Base-by-base conservation (phyloP, 53 echinoderm and acorn worm genomes). In the Luidia sarsii region DNA sequence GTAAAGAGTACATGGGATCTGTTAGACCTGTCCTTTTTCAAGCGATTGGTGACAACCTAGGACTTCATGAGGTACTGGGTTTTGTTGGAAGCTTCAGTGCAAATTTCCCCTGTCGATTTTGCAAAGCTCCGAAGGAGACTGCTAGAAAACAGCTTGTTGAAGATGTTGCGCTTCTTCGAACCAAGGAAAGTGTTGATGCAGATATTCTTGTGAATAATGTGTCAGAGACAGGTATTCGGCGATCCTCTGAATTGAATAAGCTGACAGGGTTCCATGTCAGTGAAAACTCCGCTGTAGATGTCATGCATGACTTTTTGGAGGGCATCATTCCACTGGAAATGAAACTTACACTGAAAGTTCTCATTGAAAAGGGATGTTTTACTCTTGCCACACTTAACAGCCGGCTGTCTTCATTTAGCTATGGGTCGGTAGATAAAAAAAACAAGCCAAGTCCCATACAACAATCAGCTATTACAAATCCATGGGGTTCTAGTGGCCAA, bases 301-400 rank as follows among this genome's bases (percentile, higher is more conserved):
- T 83, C n/a, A 89, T 89, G 83, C 89, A 89, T 61, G 89, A 89
- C 51, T 84, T 89, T 39, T 54, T 84, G 45, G 89, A 89, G 43
- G 89, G 89, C n/a, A 21, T 84, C 33, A 38, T 89, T 19, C 71
- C 89, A 24, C 28, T 89, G 24, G 89, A 89, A 48, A 39, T 89
- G 10, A 83, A 89, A 48, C 79, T 89, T 43, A 21, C 64, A 0
- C 31, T 89, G 4, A 19, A 35, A 48, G 80, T 63, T 14, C 79
- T 89, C 54, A 79, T 89, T 48, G 29, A 56, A 10, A 0, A 80
- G 30, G 80, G 65, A 45, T 64, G 66, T 70, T 63, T 84, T 43
- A 49, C 50, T 13, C 69, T 89, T 49, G 38, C 69, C 49, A 33
- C 31, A 36, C 39, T 89, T 11, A 84, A 89, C 65, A 56, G 64